Evolutionary conservation across 2,797 vertebrate genomes (phyloP), one percentile per base, ranked within the genome.

Genomic region (Pteropus rufus): DNA sequence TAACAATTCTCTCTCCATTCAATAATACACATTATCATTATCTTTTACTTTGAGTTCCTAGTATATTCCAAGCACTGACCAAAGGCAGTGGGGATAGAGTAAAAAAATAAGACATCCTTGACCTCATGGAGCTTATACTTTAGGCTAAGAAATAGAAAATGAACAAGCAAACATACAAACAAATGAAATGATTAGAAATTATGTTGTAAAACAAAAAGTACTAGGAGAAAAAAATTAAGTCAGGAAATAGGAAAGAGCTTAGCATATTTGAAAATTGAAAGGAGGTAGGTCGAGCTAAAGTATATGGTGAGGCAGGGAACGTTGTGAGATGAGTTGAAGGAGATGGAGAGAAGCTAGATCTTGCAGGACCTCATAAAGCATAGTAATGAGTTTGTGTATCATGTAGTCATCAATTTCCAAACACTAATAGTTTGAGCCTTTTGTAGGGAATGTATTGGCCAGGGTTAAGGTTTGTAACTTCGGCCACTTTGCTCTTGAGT

Each of bases 41-140:
- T 58, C 11, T 54, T 93, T 16, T 58, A 36, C 56, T 93, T 12
- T 65, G 36, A 93, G 49, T 52, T 84, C 15, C 62, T n/a, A 58
- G 2, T 72, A 88, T 88, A 58, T 89, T 75, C 69, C 18, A 85
- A 82, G 46, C 34, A 94, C 58, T 85, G 9, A 54, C 15, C 21
- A 81, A 88, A 81, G 26, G 77, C 31, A 82, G 21, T 65, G n/a
- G 19, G 49, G 9, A 83, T 11, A 91, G 8, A 69, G 14, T 12
- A 16, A 46, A 95, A 95, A 85, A 93, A 92, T 49, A 84, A 81
- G 70, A 90, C 31, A 87, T 75, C 19, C n/a, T 65, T 89, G 44
- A 83, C 16, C 10, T 80, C 76, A 95, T 7, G 29, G 34, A 79
- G 16, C 52, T 82, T 72, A 70, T 26, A 90, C 21, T 85, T 67